Evolutionary conservation across 1,140 invertebrate genomes (phyloP).

Genomic region (Diprion similis): DNA sequence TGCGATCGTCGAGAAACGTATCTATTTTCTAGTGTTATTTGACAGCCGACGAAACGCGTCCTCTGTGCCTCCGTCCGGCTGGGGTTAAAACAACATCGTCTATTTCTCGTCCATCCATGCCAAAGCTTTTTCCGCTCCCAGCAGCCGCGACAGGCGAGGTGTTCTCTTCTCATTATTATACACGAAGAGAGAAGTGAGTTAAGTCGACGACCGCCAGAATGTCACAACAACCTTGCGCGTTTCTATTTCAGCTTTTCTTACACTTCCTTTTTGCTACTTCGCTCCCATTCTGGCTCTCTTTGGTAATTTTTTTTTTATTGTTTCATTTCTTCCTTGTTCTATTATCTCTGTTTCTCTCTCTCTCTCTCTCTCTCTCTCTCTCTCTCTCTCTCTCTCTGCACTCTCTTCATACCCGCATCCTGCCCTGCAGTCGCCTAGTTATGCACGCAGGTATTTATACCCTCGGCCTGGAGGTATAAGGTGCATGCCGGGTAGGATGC

Average conservation of each 20-base stretch:
- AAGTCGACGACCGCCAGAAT: constrained; percentile 3
- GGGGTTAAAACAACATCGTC: constrained; percentile 1
- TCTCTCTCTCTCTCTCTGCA: neutral
- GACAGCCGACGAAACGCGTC: neutral
- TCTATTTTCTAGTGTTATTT: neutral
- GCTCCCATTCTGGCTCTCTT: constrained; percentile 1
- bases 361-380: neutral
- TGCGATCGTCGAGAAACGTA: neutral
- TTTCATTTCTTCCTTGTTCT: neutral
- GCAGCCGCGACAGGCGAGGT: neutral
- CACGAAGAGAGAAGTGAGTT: neutral
- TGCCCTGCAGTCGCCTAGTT: neutral
- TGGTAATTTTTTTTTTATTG: neutral
- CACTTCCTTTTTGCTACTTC: neutral
- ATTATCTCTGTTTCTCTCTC: too few species aligned
- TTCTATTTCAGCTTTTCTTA: neutral
- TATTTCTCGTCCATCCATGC: neutral
- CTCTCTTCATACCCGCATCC: neutral
- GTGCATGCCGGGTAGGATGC: too few species aligned
- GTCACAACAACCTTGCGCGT: constrained; percentile 3
- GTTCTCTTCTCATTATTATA: too few species aligned
- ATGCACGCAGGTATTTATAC: too few species aligned
- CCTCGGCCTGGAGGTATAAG: too few species aligned
- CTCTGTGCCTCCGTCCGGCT: neutral
- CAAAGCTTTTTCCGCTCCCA: neutral